Evolutionary conservation across 2,888 invertebrate genomes (phyloP), one percentile per base, ranked within the genome.

Genomic region (Vesta saturnalis): DNA sequence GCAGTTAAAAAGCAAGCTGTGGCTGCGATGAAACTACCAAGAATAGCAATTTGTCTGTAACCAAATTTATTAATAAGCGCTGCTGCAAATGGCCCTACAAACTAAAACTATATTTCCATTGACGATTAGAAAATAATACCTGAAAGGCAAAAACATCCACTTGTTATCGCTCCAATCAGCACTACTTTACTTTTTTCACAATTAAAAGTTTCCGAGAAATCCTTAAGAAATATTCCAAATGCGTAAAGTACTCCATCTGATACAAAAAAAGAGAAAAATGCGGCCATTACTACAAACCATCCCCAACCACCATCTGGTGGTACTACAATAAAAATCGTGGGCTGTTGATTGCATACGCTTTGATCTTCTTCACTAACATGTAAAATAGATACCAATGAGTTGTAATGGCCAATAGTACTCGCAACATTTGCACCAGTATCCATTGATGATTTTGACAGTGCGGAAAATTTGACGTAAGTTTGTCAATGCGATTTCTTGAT

Each of bases 231-330:
- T 60, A 90, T 86, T 6, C 94, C 94, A 76, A 94, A 94, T 47
- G 93, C 92, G 85, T 94, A 95, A 60, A 95, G 92, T 74, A 96
- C 93, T 47, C 97, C 97, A 79, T 97, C 97, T n/a, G 97, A 94
- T 52, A 97, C 86, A 12, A 95, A 86, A 82, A 96, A 96, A 84
- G 94, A 94, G 84, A 94, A 87, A 85, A 97, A 96, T 1, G 96
- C 95, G 0, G 94, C 94, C 0, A 89, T 85, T 3, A 96, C 93
- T 60, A 97, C 90, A 56, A 95, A 87, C 96, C 96, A 97, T 23
- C 95, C 96, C 91, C 93, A 97, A n/a, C 96, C 96, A 12, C 96
- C 96, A 79, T 96, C 96, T 0, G 95, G 95, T 1, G 95, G 93
- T 30, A 91, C 89, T 65, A 88, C 87, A 86, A 78, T 67, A 22